A percentile compares a stretch with the other conserved stretches of the same genome.
Conservation (phyloP, 1,140 invertebrate genomes). For the Heliconius hewitsoni region DNA sequence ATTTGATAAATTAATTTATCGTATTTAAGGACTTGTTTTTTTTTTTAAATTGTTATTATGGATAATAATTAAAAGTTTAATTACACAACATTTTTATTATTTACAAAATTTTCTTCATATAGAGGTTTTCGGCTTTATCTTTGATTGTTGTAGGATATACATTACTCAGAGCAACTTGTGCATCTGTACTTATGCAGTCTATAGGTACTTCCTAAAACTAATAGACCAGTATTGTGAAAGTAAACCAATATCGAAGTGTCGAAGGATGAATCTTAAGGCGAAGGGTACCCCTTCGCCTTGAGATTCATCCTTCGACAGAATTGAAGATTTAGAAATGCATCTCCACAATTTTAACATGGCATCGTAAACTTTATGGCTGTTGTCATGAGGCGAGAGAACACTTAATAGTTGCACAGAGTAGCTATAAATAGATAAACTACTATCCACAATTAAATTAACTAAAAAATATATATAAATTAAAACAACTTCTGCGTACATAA, state of each 20-base stretch:
- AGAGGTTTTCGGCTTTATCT: background rate
- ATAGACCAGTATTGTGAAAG: slow-evolving; percentile 29
- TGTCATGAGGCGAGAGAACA: slow-evolving; percentile 64
- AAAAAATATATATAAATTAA: background rate
- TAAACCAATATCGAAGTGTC: too few species aligned
- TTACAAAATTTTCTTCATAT: background rate
- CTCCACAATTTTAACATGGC: slow-evolving; percentile 52
- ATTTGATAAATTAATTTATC: too few species aligned
- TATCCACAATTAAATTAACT: background rate
- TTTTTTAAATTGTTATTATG: too few species aligned
- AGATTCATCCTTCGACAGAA: slow-evolving; percentile 44
- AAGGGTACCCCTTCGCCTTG: background rate
- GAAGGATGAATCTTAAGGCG: too few species aligned
- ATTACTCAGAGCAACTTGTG: slow-evolving; percentile 67
- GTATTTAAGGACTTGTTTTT: too few species aligned
- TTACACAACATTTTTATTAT: background rate
- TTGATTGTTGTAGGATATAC: background rate
- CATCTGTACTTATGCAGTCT: slow-evolving; percentile 57
- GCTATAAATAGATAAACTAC: slow-evolving; percentile 10
- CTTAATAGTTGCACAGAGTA: slow-evolving; percentile 51
- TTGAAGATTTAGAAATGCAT: slow-evolving; percentile 51
- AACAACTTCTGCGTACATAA: background rate
- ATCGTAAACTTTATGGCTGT: slow-evolving; percentile 68
- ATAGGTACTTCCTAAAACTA: slow-evolving; percentile 64
- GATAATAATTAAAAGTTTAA: background rate